phyloP scores from a whole-genome alignment of 2,797 vertebrate genomes.

The Orientallactaga sibirica region DNA sequence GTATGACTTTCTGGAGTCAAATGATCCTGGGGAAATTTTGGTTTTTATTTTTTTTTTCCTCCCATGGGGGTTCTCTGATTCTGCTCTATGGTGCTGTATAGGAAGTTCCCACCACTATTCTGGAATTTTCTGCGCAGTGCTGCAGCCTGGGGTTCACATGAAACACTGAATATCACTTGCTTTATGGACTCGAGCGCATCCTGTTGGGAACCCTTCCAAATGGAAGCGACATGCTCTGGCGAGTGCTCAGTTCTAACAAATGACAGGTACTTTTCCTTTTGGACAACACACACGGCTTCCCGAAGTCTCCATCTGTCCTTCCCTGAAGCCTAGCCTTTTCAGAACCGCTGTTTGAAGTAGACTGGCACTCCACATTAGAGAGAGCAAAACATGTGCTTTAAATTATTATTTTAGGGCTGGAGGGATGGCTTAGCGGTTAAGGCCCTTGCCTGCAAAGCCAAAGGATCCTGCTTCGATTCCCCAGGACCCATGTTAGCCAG shows the following conservation, averaged over 20 bases:
- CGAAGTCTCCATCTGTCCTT: rapidly evolving
- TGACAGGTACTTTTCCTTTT: neutral
- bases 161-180: neutral
- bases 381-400: neutral
- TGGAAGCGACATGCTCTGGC: neutral
- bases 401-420: too few relatives aligned
- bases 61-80: neutral
- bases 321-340: neutral
- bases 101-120: neutral
- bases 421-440: too few relatives aligned
- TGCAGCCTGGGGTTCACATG: neutral
- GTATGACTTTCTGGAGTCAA: neutral
- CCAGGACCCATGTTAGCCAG: too few relatives aligned
- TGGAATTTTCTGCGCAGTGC: neutral
- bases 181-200: neutral
- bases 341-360: neutral
- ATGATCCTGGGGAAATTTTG: neutral
- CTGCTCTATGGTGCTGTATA: neutral
- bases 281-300: neutral
- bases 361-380: neutral
- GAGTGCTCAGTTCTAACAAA: neutral
- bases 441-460: too few relatives aligned
- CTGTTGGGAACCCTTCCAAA: neutral
- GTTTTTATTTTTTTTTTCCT: neutral
- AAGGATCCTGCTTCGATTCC: too few relatives aligned